Percentiles rank a stretch among this genome's conserved stretches.
These are phyloP conservation scores for Triplophysa dalaica DNA, from an alignment of 2,113 vertebrate species.

Conservation along the genomic window DNA sequence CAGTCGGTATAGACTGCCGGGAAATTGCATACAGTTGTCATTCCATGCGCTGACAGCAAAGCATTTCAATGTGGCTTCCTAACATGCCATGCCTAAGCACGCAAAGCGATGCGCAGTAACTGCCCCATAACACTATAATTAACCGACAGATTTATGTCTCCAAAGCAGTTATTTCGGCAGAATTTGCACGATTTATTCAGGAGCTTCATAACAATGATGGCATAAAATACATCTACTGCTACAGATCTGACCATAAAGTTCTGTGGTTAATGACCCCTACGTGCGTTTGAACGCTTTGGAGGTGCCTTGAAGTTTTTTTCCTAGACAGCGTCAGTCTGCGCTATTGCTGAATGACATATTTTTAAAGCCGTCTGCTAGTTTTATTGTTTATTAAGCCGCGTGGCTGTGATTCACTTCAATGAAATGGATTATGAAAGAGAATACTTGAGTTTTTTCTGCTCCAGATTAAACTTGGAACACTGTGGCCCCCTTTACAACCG, in stretches of 20 bases:
- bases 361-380: neutral
- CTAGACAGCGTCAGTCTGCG: conserved; percentile 1
- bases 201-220: conserved; percentile 13
- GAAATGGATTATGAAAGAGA: conserved; percentile 17
- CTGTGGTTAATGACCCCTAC: neutral
- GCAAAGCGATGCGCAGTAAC: neutral
- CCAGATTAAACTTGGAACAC: conserved; percentile 18
- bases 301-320: neutral
- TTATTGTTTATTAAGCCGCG: conserved; percentile 10
- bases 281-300: conserved; percentile 7
- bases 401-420: neutral
- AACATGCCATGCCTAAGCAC: conserved; percentile 8
- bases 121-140: conserved; percentile 13
- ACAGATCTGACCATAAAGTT: conserved; percentile 22
- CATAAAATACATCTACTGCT: conserved; percentile 18
- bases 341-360: conserved; percentile 18
- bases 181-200: conserved; percentile 35
- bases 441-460: neutral
- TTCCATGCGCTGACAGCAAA: conserved; percentile 7
- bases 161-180: conserved; percentile 33
- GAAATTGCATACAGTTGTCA: conserved; percentile 24
- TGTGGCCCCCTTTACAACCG: conserved; percentile 4
- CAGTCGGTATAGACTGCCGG: neutral
- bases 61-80: conserved; percentile 1
- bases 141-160: conserved; percentile 32